phyloP scores from a whole-genome alignment of 2,888 invertebrate species.

The Mantis religiosa region DNA sequence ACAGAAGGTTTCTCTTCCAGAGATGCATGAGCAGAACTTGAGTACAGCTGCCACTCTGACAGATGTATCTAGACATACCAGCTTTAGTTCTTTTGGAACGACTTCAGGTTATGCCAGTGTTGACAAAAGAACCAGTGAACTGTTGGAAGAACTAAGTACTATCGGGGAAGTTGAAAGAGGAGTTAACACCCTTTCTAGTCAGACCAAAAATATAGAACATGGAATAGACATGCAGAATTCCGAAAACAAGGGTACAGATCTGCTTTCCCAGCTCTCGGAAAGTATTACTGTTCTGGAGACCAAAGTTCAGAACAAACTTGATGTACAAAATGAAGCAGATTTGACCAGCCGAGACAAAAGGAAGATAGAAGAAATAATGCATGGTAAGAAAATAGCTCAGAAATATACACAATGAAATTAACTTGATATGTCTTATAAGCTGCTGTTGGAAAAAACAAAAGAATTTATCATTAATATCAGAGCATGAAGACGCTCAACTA shows the following conservation, averaged over 20 bases:
- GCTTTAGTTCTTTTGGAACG: neutral
- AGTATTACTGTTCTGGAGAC: neutral
- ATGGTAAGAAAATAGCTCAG: neutral
- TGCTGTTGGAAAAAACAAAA: too few relatives aligned
- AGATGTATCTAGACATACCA: neutral
- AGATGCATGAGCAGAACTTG: neutral
- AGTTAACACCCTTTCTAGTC: neutral
- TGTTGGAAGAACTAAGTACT: neutral
- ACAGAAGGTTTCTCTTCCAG: neutral
- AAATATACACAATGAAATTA: too few relatives aligned
- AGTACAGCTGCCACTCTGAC: neutral
- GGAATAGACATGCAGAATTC: neutral
- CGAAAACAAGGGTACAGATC: neutral
- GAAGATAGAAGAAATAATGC: neutral
- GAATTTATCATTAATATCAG: too few relatives aligned
- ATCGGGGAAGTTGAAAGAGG: neutral
- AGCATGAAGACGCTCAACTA: too few relatives aligned
- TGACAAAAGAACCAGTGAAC: neutral
- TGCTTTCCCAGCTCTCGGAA: neutral
- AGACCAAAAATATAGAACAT: neutral
- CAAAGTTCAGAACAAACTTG: neutral
- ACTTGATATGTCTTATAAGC: too few relatives aligned
- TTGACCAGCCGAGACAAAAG: neutral
- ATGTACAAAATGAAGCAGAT: neutral
- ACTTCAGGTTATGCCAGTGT: neutral